Evolutionary conservation across 2,888 invertebrate species (phyloP).

Genomic region (Tanypteryx hageni): DNA sequence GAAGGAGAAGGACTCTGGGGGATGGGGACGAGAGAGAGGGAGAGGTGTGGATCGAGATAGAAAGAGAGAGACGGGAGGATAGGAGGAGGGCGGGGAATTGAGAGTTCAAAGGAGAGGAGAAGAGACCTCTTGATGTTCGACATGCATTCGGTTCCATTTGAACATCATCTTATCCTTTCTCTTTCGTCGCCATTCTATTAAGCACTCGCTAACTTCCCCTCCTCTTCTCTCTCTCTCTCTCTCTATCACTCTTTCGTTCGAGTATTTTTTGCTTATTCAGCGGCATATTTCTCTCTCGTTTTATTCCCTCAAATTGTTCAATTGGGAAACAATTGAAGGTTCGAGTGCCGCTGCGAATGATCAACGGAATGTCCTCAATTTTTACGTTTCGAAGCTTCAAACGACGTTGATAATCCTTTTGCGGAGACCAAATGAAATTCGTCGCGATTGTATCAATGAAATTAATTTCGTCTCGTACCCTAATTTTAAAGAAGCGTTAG

Average conservation of each 20-base stretch:
- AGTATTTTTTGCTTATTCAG: not conserved
- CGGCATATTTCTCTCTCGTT: not conserved
- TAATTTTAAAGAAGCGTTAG: no score
- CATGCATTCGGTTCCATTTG: slow-evolving; percentile 29
- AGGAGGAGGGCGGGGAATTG: no score
- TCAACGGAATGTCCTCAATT: not conserved
- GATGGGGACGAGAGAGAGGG: no score
- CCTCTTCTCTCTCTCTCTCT: not conserved
- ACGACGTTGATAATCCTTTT: not conserved
- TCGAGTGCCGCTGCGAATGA: not conserved
- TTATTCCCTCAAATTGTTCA: not conserved
- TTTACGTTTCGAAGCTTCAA: not conserved
- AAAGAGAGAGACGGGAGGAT: no score
- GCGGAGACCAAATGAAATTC: not conserved
- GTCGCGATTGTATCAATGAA: not conserved
- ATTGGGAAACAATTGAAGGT: not conserved
- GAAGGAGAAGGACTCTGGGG: not conserved
- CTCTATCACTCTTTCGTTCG: not conserved
- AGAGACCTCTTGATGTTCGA: slow-evolving; percentile 17
- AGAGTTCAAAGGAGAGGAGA: not conserved
- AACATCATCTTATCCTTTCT: slow-evolving; percentile 25
- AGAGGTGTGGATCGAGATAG: no score
- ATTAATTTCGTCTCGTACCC: not conserved
- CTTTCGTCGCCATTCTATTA: slow-evolving; percentile 28
- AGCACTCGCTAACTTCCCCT: not conserved